A percentile compares a stretch with the other conserved stretches of the same genome.
phyloP scores from a whole-genome alignment of 2,113 vertebrate species.

The Merops nubicus region DNA sequence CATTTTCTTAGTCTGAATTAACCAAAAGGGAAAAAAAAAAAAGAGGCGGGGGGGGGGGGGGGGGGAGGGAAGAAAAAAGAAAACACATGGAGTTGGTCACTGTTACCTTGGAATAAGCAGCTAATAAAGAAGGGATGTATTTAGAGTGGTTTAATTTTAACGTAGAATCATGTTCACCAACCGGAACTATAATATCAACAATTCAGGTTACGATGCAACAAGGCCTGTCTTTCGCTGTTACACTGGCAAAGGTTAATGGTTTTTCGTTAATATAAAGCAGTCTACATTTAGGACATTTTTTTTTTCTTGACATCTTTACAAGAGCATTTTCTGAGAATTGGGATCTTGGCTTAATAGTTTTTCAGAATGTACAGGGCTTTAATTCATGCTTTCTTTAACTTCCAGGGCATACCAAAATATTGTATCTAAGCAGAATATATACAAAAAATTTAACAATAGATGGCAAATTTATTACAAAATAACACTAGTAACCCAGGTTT shows the following conservation, averaged over 20 bases:
- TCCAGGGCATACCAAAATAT: neutral
- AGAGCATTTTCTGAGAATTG: neutral
- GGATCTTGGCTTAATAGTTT: neutral
- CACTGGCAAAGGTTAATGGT: neutral
- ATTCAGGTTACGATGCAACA: neutral
- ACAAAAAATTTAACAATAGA: neutral
- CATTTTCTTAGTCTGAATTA: neutral
- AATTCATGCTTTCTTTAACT: neutral
- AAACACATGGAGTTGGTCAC: neutral
- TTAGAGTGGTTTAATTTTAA: neutral
- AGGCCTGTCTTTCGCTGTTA: neutral
- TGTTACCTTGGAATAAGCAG: neutral
- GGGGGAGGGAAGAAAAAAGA: too few species aligned
- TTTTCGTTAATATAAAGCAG: neutral
- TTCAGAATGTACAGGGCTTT: neutral
- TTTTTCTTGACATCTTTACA: neutral
- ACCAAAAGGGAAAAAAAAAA: neutral
- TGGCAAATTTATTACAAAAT: neutral
- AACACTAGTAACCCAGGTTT: rapidly evolving
- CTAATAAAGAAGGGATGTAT: neutral
- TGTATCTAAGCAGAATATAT: neutral
- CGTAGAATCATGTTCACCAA: neutral
- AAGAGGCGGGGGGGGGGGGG: too few species aligned
- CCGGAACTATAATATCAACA: neutral
- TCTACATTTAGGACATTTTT: neutral